Base-by-base conservation (phyloP, 2,113 vertebrate genomes). In the Chiloscyllium plagiosum region DNA sequence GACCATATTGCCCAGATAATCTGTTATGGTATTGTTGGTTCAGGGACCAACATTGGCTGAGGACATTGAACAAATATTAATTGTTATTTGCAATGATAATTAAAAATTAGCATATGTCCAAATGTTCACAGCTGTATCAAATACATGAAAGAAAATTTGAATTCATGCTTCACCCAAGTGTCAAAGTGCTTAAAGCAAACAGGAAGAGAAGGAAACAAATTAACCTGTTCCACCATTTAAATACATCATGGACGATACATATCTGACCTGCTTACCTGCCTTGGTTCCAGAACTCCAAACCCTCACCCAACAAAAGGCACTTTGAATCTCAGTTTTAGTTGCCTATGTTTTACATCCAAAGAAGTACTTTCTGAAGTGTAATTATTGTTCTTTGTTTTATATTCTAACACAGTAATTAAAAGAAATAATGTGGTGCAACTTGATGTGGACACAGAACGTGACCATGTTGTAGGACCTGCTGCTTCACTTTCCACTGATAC, bases 351-450 rank as follows among this genome's bases (percentile, higher is more conserved):
- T 19, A 83, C n/a, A 83, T 17, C 37, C 37, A 83, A 47, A 42
- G 37, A 22, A 83, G 4, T 83, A 47, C 37, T 20, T 83, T 22
- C 42, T 83, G 80, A 83, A 83, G 80, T 83, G 80, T 83, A 83
- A 47, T 47, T 17, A 83, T 29, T 61, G 29, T 33, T 90, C 52
- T 33, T 6, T 90, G 87, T 50, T 95, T 50, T 95, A 29, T 33
- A 2, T 20, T 47, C 8, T 50, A 52, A 33, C 4, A 87, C 96
- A 99, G 99, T 99, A n/a, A 98, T 98, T 97, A 98, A 97, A 96
- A 97, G 97, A 96, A 96, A 97, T 76, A 98, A 98, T 92, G 97
- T 96, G 47, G 96, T 99, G 95, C 97, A 98, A 95, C 97, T 99
- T 95, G 96, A 98, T 61, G 98, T 99, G 96, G 98, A 98, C 96